phyloP scores from a whole-genome alignment of 2,113 vertebrate species.

The Zosterops japonicus region DNA sequence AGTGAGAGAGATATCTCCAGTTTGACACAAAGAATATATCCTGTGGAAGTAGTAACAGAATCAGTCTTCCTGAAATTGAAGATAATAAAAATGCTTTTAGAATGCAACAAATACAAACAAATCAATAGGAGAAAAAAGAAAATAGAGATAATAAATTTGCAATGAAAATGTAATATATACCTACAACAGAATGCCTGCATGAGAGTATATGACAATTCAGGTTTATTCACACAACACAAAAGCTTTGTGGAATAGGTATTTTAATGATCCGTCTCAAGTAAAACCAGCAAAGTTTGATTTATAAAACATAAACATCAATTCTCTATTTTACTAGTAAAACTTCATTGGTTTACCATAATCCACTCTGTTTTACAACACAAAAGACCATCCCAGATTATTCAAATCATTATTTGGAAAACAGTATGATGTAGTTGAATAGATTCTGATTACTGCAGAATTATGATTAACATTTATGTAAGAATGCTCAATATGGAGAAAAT shows the following conservation, averaged over 20 bases:
- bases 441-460: neutral
- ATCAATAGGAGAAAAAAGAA: neutral
- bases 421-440: neutral
- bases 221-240: neutral
- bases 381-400: neutral
- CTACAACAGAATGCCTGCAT: neutral
- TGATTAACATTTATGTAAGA: neutral
- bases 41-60: neutral
- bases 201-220: neutral
- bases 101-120: neutral
- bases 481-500: neutral
- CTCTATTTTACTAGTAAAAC: neutral
- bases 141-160: neutral
- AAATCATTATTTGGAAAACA: neutral
- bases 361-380: neutral
- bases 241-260: neutral
- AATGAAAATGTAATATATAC: neutral
- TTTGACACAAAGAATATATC: neutral
- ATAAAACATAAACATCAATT: neutral
- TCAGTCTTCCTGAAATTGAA: neutral
- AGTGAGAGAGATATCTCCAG: neutral
- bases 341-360: neutral
- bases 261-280: neutral
- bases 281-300: neutral
- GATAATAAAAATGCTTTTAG: neutral